Evolutionary conservation across 2,888 invertebrate species (phyloP), one percentile per base, ranked within the genome.

Genomic region (Drymonia ruficornis): DNA sequence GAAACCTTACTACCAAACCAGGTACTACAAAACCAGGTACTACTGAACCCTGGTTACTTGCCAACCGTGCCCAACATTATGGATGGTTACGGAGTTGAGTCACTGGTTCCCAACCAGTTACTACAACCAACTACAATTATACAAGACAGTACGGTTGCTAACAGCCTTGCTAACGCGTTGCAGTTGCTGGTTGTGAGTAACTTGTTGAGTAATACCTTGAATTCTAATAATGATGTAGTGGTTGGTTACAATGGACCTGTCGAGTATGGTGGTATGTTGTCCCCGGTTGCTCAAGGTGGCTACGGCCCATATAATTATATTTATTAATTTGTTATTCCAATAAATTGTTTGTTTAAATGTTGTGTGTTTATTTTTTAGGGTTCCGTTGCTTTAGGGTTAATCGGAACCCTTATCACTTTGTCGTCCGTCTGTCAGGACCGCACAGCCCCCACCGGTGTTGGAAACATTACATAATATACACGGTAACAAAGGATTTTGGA

Each of bases 181-280:
- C 90, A 91, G 45, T 64, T 91, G 18, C 52, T 91, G 1, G 83
- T 90, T 0, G 90, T 91, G 0, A 87, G 88, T 65, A 90, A 84
- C 50, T 60, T 90, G 1, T 54, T 91, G 1, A 83, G 86, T 49
- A 84, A 80, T 40, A 86, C 85, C 0, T 56, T 90, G 31, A 85
- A 86, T 0, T 70, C 72, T 0, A 61, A 74, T 6, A 67, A 65
- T 0, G 77, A 78, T 0, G 61, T 76, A 0, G 34, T 75, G 0
- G 34, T 77, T 0, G 79, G 53, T 0, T 67, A 54, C 8, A 50
- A 59, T 0, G 52, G 60, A 0, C 64, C 62, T 0, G 7, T 74
- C 5, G 76, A 78, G 0, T 49, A 55, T 2, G 44, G 51, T 19
- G 50, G 63, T 6, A 12, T 61, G 0, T 7, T 72, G 6, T 59